Base-by-base conservation (phyloP, 1,140 invertebrate species). In the Eurosta solidaginis region DNA sequence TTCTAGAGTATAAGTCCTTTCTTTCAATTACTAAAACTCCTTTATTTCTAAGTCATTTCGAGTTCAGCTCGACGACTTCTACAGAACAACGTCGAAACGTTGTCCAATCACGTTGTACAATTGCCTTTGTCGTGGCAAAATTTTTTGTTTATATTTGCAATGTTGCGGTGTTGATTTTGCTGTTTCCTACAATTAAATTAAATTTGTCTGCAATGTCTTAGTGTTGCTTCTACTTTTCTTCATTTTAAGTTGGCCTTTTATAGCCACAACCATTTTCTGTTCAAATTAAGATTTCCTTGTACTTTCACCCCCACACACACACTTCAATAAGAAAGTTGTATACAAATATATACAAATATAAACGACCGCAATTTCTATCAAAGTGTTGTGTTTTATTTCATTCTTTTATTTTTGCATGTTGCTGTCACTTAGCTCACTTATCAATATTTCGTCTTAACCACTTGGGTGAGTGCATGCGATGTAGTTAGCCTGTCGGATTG, bases 171-270 rank as follows among this genome's bases (percentile, higher is more conserved):
- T 40, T 68, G n/a, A 33, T 68, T 68, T 40, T 68, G 25, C 29
- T 68, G 59, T 68, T 68, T 68, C 59, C 29, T 40, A 68, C 59
- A 68, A 68, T 68, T 68, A 68, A 68, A 68, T 68, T 68, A 29
- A 68, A 68, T 68, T 68, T 68, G 59, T 68, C 59, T 29, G 27
- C 59, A n/a, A 36, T 68, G 27, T 40, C 59, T 68, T 40, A n/a
- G 33, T 68, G 14, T n/a, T n/a, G 14, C 17, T 33, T 14, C 40
- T 68, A 33, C n/a, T 68, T 68, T 68, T 68, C 59, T 68, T 10
- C 4, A 9, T 68, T 68, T 59, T 68, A 40, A 68, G 59, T 68
- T 68, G 59, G 59, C 27, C 59, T 68, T 40, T 68, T 68, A 29
- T 33, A 33, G 59, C 59, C 59, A 68, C 59, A 68, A 20, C 33